Percentiles rank a stretch among this genome's conserved stretches.
phyloP scores from a whole-genome alignment of 2,888 invertebrate genomes.

The Epinotia nisella region DNA sequence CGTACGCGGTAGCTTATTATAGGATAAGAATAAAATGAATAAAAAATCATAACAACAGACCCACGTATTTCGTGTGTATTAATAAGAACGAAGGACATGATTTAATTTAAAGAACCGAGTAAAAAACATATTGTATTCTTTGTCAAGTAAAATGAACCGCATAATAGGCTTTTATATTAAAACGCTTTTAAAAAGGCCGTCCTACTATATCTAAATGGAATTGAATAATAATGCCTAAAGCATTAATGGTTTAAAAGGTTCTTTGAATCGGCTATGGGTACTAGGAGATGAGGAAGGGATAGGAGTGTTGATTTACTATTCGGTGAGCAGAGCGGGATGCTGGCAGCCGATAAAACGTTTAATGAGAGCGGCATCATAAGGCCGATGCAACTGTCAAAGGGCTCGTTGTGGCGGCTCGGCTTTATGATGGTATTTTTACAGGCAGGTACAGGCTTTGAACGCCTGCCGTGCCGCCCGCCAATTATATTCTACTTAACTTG shows the following conservation, averaged over 20 bases:
- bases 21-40: background rate
- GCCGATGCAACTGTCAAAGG: conserved; percentile 82
- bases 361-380: conserved; percentile 83
- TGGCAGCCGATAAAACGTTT: conserved; percentile 81
- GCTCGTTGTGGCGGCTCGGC: conserved; percentile 79
- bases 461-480: conserved; percentile 77
- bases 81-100: conserved; percentile 45
- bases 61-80: conserved; percentile 9
- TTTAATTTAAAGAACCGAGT: conserved; percentile 68
- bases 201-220: conserved; percentile 78
- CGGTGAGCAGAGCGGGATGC: conserved; percentile 71
- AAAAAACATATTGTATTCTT: conserved; percentile 74
- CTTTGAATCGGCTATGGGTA: conserved; percentile 72
- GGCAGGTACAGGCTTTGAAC: conserved; percentile 81
- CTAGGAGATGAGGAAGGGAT: conserved; percentile 65
- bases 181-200: conserved; percentile 74
- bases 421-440: conserved; percentile 84
- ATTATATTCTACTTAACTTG: conserved; percentile 82
- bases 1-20: conserved; percentile 12
- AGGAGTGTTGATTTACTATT: conserved; percentile 76
- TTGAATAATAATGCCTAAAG: conserved; percentile 81
- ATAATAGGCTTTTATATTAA: conserved; percentile 78
- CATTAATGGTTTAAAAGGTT: conserved; percentile 78
- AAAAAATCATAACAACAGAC: conserved; percentile 14
- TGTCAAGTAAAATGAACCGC: conserved; percentile 77